Conservation (phyloP, 23 tunicate genomes). For the Halocynthia aurantium region DNA sequence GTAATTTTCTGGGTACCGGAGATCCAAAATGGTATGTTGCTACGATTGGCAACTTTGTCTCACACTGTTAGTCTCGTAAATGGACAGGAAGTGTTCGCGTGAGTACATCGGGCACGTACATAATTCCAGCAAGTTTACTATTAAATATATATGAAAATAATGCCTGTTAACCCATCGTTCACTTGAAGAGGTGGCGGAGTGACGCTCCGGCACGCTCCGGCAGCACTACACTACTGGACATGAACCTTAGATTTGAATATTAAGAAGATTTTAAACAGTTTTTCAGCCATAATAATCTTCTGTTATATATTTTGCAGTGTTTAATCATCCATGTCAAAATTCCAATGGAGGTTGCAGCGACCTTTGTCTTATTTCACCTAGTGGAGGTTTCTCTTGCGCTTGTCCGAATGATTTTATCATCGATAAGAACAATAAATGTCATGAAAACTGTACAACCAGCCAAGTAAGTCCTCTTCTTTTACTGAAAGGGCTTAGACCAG, state of each 20-base stretch:
- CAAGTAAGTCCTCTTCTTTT: slow-evolving; percentile 27
- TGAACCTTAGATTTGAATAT: slow-evolving; percentile 2
- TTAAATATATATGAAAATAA: too few relatives aligned
- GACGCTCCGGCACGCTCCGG: too few relatives aligned
- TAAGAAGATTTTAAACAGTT: background rate
- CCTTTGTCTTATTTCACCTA: slow-evolving; percentile 62
- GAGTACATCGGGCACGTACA: too few relatives aligned
- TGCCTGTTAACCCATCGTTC: too few relatives aligned
- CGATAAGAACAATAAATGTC: slow-evolving; percentile 21
- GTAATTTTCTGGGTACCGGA: too few relatives aligned
- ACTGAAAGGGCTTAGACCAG: background rate
- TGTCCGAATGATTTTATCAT: slow-evolving; percentile 59
- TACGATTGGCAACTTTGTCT: too few relatives aligned
- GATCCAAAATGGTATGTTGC: too few relatives aligned
- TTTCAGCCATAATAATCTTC: background rate
- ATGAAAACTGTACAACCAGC: slow-evolving; percentile 37
- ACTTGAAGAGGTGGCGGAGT: too few relatives aligned
- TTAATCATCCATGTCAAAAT: slow-evolving; percentile 49
- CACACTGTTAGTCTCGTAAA: too few relatives aligned
- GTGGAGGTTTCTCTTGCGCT: slow-evolving; percentile 60
- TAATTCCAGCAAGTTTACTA: too few relatives aligned
- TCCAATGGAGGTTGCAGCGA: slow-evolving; percentile 58
- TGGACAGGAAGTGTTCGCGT: too few relatives aligned
- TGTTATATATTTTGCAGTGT: slow-evolving; percentile 10
- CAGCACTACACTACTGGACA: too few relatives aligned